Conservation (phyloP, 1,140 invertebrate genomes). For the Drosophila setifemur region DNA sequence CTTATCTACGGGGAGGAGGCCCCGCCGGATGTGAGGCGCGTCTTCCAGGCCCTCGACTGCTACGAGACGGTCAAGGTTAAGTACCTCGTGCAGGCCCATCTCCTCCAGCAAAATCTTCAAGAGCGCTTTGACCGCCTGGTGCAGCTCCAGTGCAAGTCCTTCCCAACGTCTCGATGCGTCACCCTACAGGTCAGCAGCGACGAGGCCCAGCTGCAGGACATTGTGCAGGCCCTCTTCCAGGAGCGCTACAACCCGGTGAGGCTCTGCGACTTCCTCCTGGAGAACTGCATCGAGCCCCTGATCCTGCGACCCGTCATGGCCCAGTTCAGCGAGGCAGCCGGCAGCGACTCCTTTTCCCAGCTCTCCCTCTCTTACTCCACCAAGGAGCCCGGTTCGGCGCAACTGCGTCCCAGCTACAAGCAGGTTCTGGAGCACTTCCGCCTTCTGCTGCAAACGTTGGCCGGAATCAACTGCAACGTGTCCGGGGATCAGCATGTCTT, state of each 20-base stretch:
- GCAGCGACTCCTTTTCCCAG: conserved; percentile 18
- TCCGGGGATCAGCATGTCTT: conserved; percentile 84
- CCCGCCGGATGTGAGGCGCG: conserved; percentile 49
- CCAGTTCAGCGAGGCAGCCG: conserved; percentile 47
- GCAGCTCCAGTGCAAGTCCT: conserved; percentile 70
- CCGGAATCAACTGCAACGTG: conserved; percentile 84
- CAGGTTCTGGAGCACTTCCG: conserved; percentile 86
- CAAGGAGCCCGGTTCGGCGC: conserved; percentile 29
- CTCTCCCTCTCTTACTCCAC: conserved; percentile 72
- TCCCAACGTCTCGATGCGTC: conserved; percentile 69
- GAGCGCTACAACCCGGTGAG: conserved; percentile 65
- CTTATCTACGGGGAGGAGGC: conserved; percentile 52
- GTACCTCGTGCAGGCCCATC: conserved; percentile 66
- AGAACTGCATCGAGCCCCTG: conserved; percentile 76
- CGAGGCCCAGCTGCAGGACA: conserved; percentile 65
- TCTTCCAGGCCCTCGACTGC: conserved; percentile 67
- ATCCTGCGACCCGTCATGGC: conserved; percentile 72
- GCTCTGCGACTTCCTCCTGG: conserved; percentile 68
- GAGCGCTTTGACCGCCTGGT: conserved; percentile 70
- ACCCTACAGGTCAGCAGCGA: conserved; percentile 71
- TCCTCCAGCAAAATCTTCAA: conserved; percentile 73
- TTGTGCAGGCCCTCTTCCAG: conserved; percentile 72
- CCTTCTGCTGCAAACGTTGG: conserved; percentile 85
- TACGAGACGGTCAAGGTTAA: conserved; percentile 75
- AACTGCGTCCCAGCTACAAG: conserved; percentile 83